A percentile compares a stretch with the other conserved stretches of the same genome.
phyloP scores from a whole-genome alignment of 2,797 vertebrate genomes.

The Lophius americanus region DNA sequence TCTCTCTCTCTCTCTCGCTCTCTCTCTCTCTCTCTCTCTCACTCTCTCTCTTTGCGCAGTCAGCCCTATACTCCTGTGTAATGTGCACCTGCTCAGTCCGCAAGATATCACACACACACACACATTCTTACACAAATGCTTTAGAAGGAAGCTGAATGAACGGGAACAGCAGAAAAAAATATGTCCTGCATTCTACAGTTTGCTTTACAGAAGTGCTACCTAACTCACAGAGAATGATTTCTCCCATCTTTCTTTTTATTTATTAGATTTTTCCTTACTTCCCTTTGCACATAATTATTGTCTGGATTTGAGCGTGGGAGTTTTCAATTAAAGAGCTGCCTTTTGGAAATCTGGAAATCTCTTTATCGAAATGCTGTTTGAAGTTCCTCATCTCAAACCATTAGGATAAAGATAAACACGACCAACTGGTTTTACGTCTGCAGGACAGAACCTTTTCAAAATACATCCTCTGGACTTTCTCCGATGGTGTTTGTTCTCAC shows the following conservation, averaged over 20 bases:
- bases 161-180: conserved; percentile 9
- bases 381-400: conserved; percentile 27
- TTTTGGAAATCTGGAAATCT: conserved; percentile 17
- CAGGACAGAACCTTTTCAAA: not conserved
- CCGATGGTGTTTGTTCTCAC: not conserved
- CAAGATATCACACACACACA: conserved; percentile 37
- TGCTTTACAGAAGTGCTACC: conserved; percentile 16
- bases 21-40: not conserved
- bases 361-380: conserved; percentile 30
- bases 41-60: conserved; percentile 55
- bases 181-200: conserved; percentile 25
- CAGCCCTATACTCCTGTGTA: conserved; percentile 65
- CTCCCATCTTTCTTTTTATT: not conserved
- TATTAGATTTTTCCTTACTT: conserved; percentile 16
- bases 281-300: conserved; percentile 49
- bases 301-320: conserved; percentile 14
- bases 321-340: not conserved
- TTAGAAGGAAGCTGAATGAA: conserved; percentile 45
- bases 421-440: not conserved
- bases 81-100: conserved; percentile 73
- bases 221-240: conserved; percentile 6
- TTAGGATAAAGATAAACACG: conserved; percentile 24
- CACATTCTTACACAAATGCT: conserved; percentile 22
- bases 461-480: not conserved
- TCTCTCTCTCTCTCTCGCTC: too few species aligned